phyloP scores from a whole-genome alignment of 1,140 invertebrate genomes.

The Chelonus insularis region DNA sequence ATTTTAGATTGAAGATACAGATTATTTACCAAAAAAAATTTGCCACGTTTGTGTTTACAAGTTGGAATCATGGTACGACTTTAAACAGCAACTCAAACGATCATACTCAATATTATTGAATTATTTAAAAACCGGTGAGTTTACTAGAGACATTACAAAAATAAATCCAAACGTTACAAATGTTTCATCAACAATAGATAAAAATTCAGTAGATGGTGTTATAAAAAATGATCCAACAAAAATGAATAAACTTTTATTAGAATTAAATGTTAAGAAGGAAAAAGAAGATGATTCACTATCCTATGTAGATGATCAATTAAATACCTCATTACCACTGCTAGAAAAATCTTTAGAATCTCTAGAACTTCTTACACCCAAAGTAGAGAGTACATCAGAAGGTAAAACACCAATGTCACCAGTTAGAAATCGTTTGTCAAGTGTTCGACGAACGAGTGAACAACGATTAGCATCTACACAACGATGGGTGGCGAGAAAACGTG shows the following conservation, averaged over 20 bases:
- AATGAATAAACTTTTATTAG: too few relatives aligned
- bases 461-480: conserved; percentile 52
- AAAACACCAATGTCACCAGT: conserved; percentile 23
- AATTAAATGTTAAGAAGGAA: too few relatives aligned
- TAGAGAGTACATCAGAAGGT: conserved; percentile 13
- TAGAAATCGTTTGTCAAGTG: conserved; percentile 21
- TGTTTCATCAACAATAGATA: too few relatives aligned
- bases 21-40: conserved; percentile 43
- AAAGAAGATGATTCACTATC: too few relatives aligned
- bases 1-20: conserved; percentile 44
- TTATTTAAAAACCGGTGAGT: conserved; percentile 40
- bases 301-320: too few relatives aligned
- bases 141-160: conserved; percentile 39
- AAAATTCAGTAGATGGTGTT: too few relatives aligned
- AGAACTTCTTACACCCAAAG: conserved; percentile 1
- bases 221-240: too few relatives aligned
- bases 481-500: conserved; percentile 54
- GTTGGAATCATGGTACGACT: conserved; percentile 52
- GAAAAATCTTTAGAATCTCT: neutral
- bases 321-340: neutral
- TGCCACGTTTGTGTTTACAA: conserved; percentile 56
- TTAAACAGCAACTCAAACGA: conserved; percentile 48
- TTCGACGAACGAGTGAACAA: conserved; percentile 40
- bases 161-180: neutral
- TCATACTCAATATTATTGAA: conserved; percentile 43